Conservation (phyloP, 2,113 vertebrate genomes). For the Pica pica region DNA sequence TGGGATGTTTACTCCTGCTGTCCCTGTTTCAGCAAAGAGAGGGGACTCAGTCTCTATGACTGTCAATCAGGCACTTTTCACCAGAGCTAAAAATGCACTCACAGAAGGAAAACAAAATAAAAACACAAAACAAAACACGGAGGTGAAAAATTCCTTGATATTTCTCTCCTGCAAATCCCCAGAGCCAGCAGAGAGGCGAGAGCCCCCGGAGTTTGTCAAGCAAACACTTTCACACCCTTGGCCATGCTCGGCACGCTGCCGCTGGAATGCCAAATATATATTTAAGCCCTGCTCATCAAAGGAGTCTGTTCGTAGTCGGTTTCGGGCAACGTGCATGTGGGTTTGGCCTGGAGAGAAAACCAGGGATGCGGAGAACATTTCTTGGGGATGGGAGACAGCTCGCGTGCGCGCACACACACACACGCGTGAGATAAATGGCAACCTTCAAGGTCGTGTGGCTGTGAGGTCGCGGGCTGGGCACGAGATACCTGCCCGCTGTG, state of each 20-base stretch:
- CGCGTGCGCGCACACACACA: rapidly evolving
- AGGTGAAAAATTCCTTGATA: conserved; percentile 72
- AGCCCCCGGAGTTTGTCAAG: conserved; percentile 69
- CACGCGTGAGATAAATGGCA: background rate
- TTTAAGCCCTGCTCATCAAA: conserved; percentile 67
- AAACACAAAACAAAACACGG: conserved; percentile 70
- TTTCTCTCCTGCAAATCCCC: conserved; percentile 62
- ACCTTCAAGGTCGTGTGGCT: conserved; percentile 26
- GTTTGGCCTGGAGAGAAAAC: conserved; percentile 53
- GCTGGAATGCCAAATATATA: conserved; percentile 66
- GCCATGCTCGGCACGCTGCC: conserved; percentile 25
- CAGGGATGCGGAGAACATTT: conserved; percentile 48
- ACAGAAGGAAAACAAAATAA: conserved; percentile 66
- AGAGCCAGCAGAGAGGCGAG: conserved; percentile 52
- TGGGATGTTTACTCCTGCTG: background rate
- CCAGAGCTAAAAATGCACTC: conserved; percentile 60
- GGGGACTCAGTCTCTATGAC: conserved; percentile 8
- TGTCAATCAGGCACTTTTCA: conserved; percentile 32
- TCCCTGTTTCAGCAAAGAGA: background rate
- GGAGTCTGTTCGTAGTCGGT: conserved; percentile 54
- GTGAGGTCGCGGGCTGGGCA: conserved; percentile 38
- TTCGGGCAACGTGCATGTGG: conserved; percentile 64
- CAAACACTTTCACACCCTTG: conserved; percentile 73
- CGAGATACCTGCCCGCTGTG: conserved; percentile 16
- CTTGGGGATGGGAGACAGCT: conserved; percentile 4